These are phyloP conservation scores for Lepidotrigona ventralis DNA, from an alignment of 1,140 invertebrate genomes.

Conservation along the genomic window DNA sequence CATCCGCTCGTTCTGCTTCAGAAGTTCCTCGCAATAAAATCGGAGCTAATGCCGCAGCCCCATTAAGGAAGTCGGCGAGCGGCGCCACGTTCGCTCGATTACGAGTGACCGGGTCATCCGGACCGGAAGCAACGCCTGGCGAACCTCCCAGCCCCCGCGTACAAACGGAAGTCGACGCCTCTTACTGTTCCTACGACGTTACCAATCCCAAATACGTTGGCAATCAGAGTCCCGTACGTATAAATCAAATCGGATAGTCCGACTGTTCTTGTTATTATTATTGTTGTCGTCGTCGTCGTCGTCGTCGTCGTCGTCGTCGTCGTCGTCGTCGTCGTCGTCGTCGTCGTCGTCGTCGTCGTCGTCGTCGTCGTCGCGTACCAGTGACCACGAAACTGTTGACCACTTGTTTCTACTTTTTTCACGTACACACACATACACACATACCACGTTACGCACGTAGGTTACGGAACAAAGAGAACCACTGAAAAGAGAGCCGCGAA, in stretches of 20 bases:
- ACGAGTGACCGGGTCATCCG: conserved; percentile 70
- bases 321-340: background rate
- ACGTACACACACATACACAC: no score
- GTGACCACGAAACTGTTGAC: no score
- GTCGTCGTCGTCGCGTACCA: background rate
- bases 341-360: no score
- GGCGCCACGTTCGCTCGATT: conserved; percentile 77
- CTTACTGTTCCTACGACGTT: conserved; percentile 80
- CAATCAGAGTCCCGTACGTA: conserved; percentile 77
- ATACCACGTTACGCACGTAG: conserved; percentile 42
- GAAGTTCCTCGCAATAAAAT: conserved; percentile 74
- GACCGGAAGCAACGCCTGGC: conserved; percentile 69
- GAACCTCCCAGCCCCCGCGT: conserved; percentile 82
- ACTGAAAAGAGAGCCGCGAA: conserved; percentile 76
- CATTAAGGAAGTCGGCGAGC: conserved; percentile 75
- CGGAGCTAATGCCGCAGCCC: conserved; percentile 69
- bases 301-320: no score
- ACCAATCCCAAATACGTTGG: conserved; percentile 77
- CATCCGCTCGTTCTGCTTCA: conserved; percentile 78
- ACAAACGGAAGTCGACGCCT: conserved; percentile 82
- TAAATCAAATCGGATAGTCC: background rate
- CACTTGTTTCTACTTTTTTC: background rate
- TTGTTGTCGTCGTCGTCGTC: background rate
- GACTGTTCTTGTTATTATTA: no score
- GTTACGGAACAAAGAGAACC: conserved; percentile 78